Evolutionary conservation across 2,888 invertebrate species (phyloP), one percentile per base, ranked within the genome.

Genomic region (Argyresthia goedartella): DNA sequence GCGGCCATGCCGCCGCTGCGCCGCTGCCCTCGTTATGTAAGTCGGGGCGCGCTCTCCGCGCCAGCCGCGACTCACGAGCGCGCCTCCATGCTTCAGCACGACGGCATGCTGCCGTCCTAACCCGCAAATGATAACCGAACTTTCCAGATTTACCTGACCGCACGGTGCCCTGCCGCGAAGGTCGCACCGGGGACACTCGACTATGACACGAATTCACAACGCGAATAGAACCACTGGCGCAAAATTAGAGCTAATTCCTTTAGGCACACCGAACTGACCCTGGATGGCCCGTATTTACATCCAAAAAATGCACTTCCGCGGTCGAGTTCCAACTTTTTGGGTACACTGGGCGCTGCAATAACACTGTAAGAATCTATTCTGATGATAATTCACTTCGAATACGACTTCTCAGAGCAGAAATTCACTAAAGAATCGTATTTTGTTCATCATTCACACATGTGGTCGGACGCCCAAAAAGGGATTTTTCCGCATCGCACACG

Each of bases 381-480:
- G 60, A 66, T 62, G 71, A 67, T 62, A 64, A 67, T 69, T 67
- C 72, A 73, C 76, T 71, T 63, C 63, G 60, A 76, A 79, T 73
- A 70, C 60, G 60, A 65, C 61, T 69, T 69, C 64, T 68, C 62
- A 62, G 59, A 65, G 63, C 70, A 69, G 71, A 69, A 79, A 81
- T 73, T 81, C 80, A 81, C 81, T 71, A 66, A 59, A 77, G 73
- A 81, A 80, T 76, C 81, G 74, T 84, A 85, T 76, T 82, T 84
- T 80, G 81, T 81, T 82, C 81, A 79, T 81, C 72, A 80, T 78
- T 76, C 85, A 88, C 88, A 89, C 90, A 90, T 90, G 90, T 89
- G 90, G 89, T 89, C 86, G 87, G 88, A 89, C 89, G 89, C 89
- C 90, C 89, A 89, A 89, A 86, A 88, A 88, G 88, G 89, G 88